Conservation (phyloP, 2,113 vertebrate genomes). For the Caranx melampygus region DNA sequence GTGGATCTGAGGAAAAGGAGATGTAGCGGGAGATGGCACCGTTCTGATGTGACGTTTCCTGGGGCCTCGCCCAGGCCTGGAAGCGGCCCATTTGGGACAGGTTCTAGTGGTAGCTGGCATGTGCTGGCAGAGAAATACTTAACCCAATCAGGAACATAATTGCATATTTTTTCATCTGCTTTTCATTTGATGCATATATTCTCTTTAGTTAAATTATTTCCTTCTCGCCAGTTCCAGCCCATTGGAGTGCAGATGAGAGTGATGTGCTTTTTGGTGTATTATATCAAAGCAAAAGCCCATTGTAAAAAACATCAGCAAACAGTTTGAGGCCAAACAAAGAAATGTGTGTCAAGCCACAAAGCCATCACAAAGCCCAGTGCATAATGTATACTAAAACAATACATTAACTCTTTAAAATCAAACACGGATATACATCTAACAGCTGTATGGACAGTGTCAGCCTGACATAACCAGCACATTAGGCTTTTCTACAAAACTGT, state of each 20-base stretch:
- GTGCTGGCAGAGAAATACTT: conserved; percentile 79
- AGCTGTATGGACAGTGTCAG: not conserved
- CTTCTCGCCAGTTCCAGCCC: conserved; percentile 64
- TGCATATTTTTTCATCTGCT: conserved; percentile 83
- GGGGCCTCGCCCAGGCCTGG: conserved; percentile 71
- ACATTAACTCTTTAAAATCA: conserved; percentile 45
- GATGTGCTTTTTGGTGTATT: conserved; percentile 55
- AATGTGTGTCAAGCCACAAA: conserved; percentile 58
- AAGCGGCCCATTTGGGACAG: conserved; percentile 75
- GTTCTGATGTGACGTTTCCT: conserved; percentile 73
- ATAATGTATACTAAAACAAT: conserved; percentile 59
- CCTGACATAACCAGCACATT: not conserved
- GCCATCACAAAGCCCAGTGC: conserved; percentile 33
- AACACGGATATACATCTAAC: conserved; percentile 11
- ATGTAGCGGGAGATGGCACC: conserved; percentile 58
- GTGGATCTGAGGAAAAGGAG: conserved; percentile 79
- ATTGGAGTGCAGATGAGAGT: conserved; percentile 76
- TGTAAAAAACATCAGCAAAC: conserved; percentile 53
- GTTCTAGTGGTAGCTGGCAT: conserved; percentile 67
- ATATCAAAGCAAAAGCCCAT: conserved; percentile 73
- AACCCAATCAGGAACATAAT: conserved; percentile 84
- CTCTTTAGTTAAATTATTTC: conserved; percentile 84
- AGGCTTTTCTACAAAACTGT: not conserved
- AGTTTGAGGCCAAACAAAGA: conserved; percentile 68
- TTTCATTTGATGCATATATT: conserved; percentile 88